Conservation (phyloP, 2,797 vertebrate species). For the Sebastes minor region DNA sequence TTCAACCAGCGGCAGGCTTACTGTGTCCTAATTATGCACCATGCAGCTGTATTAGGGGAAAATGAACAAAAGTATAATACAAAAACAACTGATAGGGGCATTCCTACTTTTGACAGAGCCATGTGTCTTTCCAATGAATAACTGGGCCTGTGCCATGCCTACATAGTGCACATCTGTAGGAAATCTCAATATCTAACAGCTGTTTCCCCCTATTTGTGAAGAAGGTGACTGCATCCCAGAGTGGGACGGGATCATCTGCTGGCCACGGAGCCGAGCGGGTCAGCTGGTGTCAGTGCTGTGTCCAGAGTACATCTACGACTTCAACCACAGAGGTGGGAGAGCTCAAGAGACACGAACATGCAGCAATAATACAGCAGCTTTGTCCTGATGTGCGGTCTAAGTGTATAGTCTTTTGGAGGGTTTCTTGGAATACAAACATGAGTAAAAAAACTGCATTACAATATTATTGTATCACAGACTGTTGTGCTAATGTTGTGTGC, state of each 20-base stretch:
- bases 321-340: constrained; percentile 88
- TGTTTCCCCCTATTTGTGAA: constrained; percentile 52
- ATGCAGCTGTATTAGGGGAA: not conserved
- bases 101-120: not conserved
- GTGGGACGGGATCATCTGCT: constrained; percentile 94
- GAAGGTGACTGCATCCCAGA: constrained; percentile 85
- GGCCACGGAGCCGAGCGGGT: constrained; percentile 83
- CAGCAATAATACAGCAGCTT: not conserved
- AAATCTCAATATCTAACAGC: not conserved
- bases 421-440: not conserved
- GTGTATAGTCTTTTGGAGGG: not conserved
- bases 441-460: not conserved
- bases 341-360: not conserved
- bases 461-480: not conserved
- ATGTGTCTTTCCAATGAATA: not conserved
- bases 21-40: not conserved
- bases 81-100: not conserved
- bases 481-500: not conserved
- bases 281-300: constrained; percentile 86
- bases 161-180: not conserved
- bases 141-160: not conserved
- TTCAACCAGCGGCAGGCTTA: not conserved
- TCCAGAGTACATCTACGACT: constrained; percentile 92
- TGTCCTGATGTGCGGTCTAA: not conserved
- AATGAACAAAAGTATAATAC: not conserved